Evolutionary conservation across 2,888 invertebrate genomes (phyloP), one percentile per base, ranked within the genome.

Genomic region (Sphinx pinastri): DNA sequence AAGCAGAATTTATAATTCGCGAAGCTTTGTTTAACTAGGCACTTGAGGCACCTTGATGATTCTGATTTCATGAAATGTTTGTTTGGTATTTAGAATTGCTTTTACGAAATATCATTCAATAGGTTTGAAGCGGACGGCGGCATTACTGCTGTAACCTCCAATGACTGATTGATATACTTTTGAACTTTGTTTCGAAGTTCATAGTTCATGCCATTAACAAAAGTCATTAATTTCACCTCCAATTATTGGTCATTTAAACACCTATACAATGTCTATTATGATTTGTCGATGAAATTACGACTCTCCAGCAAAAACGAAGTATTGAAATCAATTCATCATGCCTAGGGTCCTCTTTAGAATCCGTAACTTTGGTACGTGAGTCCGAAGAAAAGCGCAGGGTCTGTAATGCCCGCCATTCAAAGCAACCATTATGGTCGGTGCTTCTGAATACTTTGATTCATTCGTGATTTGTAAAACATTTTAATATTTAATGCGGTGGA

Each of bases 91-190:
- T 49, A 7, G 47, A 60, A 45, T 16, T 47, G 58, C 25, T 47
- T 45, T 60, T 12, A 47, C 12, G 13, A 63, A 63, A 49, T 13
- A 63, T 19, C 47, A 16, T 16, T 16, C 47, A 63, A 6, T 49
- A 49, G 49, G 19, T 19, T 19, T 63, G 19, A 19, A 47, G 47
- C 12, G 47, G 49, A 49, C 49, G 19, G 19, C 19, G 49, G 47
- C 19, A 63, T 16, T 49, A 63, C 19, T 10, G 13, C 49, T 49
- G 49, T 63, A 63, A 49, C 49, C 19, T 49, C 63, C 49, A 49
- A 49, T 49, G 63, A 63, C 63, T 63, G 63, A 63, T 63, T 63
- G 63, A 63, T 63, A 63, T 63, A 13, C 47, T 47, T 19, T 19
- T 49, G 49, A 63, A 63, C 63, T 49, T 13, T 47, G 12, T 11